Conservation (phyloP, 92 coral and sea anemone genomes). For the Bergia puertoricense region DNA sequence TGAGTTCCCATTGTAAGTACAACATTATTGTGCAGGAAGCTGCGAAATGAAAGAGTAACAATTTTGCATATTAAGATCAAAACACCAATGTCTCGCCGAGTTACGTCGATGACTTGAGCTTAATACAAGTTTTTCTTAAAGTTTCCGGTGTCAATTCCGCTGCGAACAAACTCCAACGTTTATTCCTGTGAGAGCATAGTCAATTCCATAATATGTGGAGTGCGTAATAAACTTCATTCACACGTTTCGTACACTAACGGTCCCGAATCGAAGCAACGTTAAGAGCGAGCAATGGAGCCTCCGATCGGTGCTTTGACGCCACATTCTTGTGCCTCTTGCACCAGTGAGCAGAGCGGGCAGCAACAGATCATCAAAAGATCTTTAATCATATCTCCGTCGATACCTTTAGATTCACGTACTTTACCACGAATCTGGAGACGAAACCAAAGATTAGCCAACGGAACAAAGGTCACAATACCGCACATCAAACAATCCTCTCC, state of each 20-base stretch:
- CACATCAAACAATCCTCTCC: constrained; percentile 96
- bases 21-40: background rate
- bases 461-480: constrained; percentile 77
- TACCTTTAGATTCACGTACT: constrained; percentile 90
- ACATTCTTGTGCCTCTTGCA: constrained; percentile 91
- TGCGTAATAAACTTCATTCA: background rate
- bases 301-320: constrained; percentile 96
- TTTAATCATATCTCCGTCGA: constrained; percentile 69
- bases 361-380: constrained; percentile 85
- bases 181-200: background rate
- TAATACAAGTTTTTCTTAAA: background rate
- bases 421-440: constrained; percentile 79
- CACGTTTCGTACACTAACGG: background rate
- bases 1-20: too few species aligned
- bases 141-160: background rate
- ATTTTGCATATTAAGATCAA: background rate
- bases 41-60: background rate
- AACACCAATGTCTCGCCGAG: background rate
- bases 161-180: background rate
- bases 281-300: constrained; percentile 84
- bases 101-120: background rate
- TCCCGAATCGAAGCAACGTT: background rate
- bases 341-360: constrained; percentile 73
- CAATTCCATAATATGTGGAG: too few species aligned
- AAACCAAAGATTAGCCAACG: constrained; percentile 80